Conservation (phyloP, 2,113 vertebrate genomes). For the Equus quagga region DNA sequence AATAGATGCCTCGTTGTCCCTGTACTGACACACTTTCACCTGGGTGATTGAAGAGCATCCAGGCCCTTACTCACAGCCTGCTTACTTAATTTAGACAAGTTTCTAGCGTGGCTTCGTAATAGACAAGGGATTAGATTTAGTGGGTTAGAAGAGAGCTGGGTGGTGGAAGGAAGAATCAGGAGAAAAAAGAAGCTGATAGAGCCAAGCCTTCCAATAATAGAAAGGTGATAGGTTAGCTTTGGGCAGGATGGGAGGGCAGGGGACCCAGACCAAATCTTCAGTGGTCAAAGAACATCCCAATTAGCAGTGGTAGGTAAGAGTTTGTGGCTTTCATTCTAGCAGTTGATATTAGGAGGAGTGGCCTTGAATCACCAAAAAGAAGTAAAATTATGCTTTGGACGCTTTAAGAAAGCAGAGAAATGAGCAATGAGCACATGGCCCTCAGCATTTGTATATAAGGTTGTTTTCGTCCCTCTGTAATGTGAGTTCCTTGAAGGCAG, state of each 20-base stretch:
- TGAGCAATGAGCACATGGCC: accelerated
- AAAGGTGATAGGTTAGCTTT: not conserved
- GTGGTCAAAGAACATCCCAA: not conserved
- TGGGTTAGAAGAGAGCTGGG: not conserved
- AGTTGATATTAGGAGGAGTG: not conserved
- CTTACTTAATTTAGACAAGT: not conserved
- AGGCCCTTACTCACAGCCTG: not conserved
- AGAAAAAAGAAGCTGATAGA: not conserved
- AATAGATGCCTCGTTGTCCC: not conserved
- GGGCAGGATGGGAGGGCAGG: not conserved
- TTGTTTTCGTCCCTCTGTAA: not conserved
- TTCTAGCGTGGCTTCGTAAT: not conserved
- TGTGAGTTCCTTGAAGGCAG: not conserved
- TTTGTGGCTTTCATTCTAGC: not conserved
- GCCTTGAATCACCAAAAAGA: not conserved
- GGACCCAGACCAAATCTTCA: not conserved
- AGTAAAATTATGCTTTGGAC: not conserved
- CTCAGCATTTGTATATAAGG: not conserved
- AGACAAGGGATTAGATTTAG: not conserved
- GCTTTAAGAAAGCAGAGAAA: not conserved
- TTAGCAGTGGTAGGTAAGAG: not conserved
- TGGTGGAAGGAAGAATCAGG: not conserved
- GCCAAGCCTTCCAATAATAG: not conserved
- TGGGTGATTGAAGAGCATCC: not conserved
- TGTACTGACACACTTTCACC: not conserved